These are phyloP conservation scores for Rana temporaria DNA, from an alignment of 2,113 vertebrate genomes.

Conservation along the genomic window DNA sequence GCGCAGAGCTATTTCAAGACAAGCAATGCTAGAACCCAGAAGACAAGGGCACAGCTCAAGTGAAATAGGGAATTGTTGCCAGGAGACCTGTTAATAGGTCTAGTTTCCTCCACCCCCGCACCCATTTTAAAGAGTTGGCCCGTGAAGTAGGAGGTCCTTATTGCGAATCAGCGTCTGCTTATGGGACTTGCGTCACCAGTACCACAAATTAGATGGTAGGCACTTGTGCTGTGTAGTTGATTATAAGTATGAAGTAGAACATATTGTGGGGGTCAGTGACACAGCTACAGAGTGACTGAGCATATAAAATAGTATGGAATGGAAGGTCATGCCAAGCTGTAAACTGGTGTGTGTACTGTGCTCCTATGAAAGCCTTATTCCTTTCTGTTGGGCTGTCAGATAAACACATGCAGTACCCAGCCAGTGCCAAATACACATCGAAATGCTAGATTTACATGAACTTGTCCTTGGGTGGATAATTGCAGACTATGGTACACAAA, in stretches of 20 bases:
- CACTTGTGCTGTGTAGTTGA: conserved; percentile 6
- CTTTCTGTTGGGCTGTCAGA: not conserved
- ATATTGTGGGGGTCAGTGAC: conserved; percentile 34
- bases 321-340: not conserved
- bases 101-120: conserved; percentile 25
- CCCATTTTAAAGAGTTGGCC: conserved; percentile 25
- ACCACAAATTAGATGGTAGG: conserved; percentile 42
- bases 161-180: conserved; percentile 21
- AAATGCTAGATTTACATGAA: not conserved
- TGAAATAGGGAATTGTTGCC: conserved; percentile 42
- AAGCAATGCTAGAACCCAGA: conserved; percentile 11
- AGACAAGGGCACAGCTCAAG: conserved; percentile 45
- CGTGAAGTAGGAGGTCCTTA: conserved; percentile 32
- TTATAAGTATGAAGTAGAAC: conserved; percentile 23
- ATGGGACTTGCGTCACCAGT: conserved; percentile 44
- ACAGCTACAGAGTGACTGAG: conserved; percentile 13
- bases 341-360: not conserved
- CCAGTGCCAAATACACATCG: not conserved
- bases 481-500: not conserved
- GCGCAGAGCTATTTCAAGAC: conserved; percentile 51
- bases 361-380: not conserved
- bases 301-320: not conserved
- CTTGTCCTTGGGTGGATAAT: not conserved
- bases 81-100: conserved; percentile 37
- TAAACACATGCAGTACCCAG: not conserved